Conservation (phyloP, 2,113 vertebrate species). For the Trogon melanurus region DNA sequence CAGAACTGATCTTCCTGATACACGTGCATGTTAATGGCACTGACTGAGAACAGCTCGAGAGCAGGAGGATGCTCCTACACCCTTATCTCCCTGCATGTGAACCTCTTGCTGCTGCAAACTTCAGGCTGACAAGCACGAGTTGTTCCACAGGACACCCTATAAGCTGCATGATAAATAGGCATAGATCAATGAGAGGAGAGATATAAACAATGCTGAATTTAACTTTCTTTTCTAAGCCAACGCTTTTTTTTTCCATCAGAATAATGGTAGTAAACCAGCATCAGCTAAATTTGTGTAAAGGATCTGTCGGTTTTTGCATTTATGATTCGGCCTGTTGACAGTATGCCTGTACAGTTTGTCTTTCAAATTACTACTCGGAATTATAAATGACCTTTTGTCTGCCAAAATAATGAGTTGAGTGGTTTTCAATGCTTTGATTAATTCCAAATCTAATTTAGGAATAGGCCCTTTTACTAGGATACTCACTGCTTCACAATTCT, state of each 20-base stretch:
- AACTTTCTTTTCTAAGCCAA: background rate
- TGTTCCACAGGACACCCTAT: background rate
- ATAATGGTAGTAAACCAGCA: background rate
- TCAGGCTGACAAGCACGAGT: background rate
- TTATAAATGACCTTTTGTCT: background rate
- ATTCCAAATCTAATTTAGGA: background rate
- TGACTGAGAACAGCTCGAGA: background rate
- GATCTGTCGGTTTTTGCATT: background rate
- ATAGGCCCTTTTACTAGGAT: background rate
- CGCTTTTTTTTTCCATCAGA: background rate
- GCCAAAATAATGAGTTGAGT: slow-evolving; percentile 9
- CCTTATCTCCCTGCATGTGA: background rate
- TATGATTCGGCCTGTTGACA: background rate
- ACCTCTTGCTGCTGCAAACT: background rate
- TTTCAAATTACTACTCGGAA: background rate
- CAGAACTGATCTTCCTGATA: background rate
- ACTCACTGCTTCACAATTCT: background rate
- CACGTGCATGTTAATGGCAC: background rate
- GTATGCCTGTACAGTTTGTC: background rate
- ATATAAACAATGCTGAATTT: background rate
- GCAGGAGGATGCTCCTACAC: background rate
- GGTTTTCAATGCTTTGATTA: background rate
- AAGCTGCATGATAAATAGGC: background rate
- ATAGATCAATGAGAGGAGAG: background rate
- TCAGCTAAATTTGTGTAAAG: background rate